Conservation (phyloP, 2,113 vertebrate genomes). For the Sus scrofa region T2T-Sscrofa CM000826.6:98638001-98638500, state of each 20-base stretch:
- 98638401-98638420: slow-evolving; percentile 22
- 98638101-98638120: slow-evolving; percentile 82
- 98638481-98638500: slow-evolving; percentile 3
- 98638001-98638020: slow-evolving; percentile 58
- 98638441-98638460: slow-evolving; percentile 5
- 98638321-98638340: neutral
- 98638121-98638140: slow-evolving; percentile 89
- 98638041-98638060: slow-evolving; percentile 87
- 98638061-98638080: slow-evolving; percentile 88
- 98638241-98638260: slow-evolving; percentile 68
- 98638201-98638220: slow-evolving; percentile 77
- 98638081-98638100: slow-evolving; percentile 88
- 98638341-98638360: slow-evolving; percentile 21
- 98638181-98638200: slow-evolving; percentile 81
- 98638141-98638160: slow-evolving; percentile 85
- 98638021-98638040: slow-evolving; percentile 80
- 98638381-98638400: slow-evolving; percentile 6
- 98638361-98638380: slow-evolving; percentile 26
- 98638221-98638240: slow-evolving; percentile 76
- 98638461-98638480: neutral
- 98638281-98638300: neutral
- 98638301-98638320: neutral
- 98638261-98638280: neutral
- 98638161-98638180: slow-evolving; percentile 80
- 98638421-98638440: neutral